phyloP scores from a whole-genome alignment of 2,888 invertebrate genomes.

The Abrostola triplasia region DNA sequence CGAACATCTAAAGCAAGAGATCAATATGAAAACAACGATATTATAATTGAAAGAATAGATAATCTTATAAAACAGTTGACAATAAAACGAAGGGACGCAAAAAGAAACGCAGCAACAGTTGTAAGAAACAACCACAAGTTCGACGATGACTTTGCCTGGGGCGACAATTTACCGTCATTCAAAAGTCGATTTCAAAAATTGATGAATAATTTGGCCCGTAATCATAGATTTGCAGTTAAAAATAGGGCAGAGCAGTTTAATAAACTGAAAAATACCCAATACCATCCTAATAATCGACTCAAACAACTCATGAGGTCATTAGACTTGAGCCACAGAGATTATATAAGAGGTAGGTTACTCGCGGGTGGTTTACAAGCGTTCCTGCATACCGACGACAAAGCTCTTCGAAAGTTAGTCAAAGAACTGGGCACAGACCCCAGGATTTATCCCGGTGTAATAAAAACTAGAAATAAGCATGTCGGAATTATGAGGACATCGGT shows the following conservation, averaged over 20 bases:
- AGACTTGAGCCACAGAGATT: not conserved
- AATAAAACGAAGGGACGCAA: not conserved
- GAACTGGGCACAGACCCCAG: conserved; percentile 9
- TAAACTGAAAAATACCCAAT: no score
- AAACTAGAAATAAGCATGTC: not conserved
- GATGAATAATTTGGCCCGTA: not conserved
- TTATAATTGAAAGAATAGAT: conserved; percentile 7
- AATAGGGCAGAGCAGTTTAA: not conserved
- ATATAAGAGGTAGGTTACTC: conserved; percentile 11
- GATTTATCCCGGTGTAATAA: conserved; percentile 10
- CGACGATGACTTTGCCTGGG: not conserved
- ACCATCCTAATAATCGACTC: not conserved
- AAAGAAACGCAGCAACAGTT: not conserved
- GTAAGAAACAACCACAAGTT: not conserved
- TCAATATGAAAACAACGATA: not conserved
- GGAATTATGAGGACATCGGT: not conserved
- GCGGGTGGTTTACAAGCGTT: not conserved
- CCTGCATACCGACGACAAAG: not conserved
- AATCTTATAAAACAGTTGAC: conserved; percentile 5
- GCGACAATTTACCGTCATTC: not conserved
- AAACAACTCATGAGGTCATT: not conserved
- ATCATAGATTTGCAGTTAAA: not conserved
- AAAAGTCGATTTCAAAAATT: not conserved
- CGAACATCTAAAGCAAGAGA: no score
- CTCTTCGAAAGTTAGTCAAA: conserved; percentile 5